phyloP scores from a whole-genome alignment of 2,888 invertebrate species.

The Tricholauxania praeusta region DNA sequence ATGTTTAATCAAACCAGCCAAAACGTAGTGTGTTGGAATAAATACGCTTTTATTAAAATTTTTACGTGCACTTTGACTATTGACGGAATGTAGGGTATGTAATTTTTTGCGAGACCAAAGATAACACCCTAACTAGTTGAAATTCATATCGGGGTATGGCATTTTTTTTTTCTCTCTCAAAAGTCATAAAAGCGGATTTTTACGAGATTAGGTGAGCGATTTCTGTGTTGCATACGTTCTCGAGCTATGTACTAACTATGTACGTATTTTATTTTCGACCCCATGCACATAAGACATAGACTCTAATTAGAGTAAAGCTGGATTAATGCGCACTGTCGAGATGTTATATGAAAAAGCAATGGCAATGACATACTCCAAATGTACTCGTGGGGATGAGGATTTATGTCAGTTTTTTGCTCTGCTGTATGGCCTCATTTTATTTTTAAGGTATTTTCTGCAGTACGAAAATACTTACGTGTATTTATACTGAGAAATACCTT shows the following conservation, averaged over 20 bases:
- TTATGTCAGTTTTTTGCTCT: not conserved
- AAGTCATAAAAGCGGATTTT: slow-evolving; percentile 34
- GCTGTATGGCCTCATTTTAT: not conserved
- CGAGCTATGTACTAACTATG: not conserved
- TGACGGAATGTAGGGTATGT: too few relatives aligned
- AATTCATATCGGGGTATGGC: not conserved
- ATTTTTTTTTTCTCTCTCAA: not conserved
- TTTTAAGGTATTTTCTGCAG: not conserved
- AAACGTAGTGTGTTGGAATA: too few relatives aligned
- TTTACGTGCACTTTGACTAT: too few relatives aligned
- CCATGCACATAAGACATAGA: slow-evolving; percentile 16
- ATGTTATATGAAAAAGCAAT: not conserved
- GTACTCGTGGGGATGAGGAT: slow-evolving; percentile 18
- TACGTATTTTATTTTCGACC: not conserved
- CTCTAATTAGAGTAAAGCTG: slow-evolving; percentile 33
- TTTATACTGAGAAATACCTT: slow-evolving; percentile 2
- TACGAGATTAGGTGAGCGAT: slow-evolving; percentile 25
- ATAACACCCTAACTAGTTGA: not conserved
- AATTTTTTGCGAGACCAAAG: too few relatives aligned
- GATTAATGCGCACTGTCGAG: slow-evolving; percentile 15
- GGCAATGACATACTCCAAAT: slow-evolving; percentile 14
- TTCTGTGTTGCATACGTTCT: slow-evolving; percentile 22
- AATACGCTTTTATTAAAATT: too few relatives aligned
- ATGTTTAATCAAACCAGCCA: too few relatives aligned
- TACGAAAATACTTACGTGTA: not conserved